Evolutionary conservation across 2,113 vertebrate genomes (phyloP).

Genomic region (Coptodon bakossiorum): DNA sequence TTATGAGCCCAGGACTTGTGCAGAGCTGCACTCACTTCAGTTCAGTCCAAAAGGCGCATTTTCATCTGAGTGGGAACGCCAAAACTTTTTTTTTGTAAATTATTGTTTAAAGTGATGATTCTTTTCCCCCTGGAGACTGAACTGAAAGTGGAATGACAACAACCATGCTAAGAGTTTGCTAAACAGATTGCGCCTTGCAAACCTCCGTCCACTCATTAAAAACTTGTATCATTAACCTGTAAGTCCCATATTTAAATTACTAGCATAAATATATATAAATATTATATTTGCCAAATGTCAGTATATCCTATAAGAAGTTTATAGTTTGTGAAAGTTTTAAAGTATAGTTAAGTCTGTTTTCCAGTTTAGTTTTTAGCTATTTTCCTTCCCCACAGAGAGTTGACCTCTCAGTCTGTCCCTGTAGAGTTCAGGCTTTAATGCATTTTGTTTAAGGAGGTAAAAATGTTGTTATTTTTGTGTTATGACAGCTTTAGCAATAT

Average conservation of each 20-base stretch:
- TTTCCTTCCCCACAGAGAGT: slow-evolving; percentile 26
- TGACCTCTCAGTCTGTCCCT: slow-evolving; percentile 46
- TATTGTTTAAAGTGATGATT: not conserved
- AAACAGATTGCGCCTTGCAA: not conserved
- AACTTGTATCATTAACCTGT: slow-evolving; percentile 51
- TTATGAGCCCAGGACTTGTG: not conserved
- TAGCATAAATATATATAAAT: slow-evolving; percentile 50
- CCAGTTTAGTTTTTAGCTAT: slow-evolving; percentile 27
- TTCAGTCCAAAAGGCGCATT: not conserved
- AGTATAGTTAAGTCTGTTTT: slow-evolving; percentile 8
- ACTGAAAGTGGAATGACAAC: not conserved
- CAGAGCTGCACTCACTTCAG: not conserved
- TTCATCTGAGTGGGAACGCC: not conserved
- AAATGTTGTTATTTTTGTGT: slow-evolving; percentile 42
- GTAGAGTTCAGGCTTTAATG: slow-evolving; percentile 38
- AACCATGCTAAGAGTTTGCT: not conserved
- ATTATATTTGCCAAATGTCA: slow-evolving; percentile 49
- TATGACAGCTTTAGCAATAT: slow-evolving; percentile 56
- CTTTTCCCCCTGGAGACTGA: not conserved
- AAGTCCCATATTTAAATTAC: slow-evolving; percentile 47
- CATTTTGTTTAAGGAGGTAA: slow-evolving; percentile 39
- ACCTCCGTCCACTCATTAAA: slow-evolving; percentile 49
- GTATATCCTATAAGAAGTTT: slow-evolving; percentile 47
- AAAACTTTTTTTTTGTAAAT: not conserved
- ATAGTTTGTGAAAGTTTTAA: slow-evolving; percentile 46